These are phyloP conservation scores for Mugil cephalus DNA, from an alignment of 2,113 vertebrate genomes.

Conservation along the genomic window DNA sequence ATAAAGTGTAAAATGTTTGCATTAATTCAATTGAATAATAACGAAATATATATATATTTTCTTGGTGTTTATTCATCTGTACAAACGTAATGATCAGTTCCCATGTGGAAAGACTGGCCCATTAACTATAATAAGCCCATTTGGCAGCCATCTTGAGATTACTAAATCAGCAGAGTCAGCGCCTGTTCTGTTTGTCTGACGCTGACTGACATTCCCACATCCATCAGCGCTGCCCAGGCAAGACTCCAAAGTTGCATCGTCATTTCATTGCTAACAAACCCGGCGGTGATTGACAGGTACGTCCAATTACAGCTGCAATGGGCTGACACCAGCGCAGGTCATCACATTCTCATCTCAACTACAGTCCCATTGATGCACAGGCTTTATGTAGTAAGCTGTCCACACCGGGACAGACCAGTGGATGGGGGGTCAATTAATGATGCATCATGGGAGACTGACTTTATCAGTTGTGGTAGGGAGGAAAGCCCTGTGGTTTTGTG, in stretches of 20 bases:
- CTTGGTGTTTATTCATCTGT: too few species aligned
- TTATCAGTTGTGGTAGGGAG: slow-evolving; percentile 14
- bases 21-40: too few species aligned
- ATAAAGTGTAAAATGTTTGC: too few species aligned
- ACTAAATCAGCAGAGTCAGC: slow-evolving; percentile 38
- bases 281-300: slow-evolving; percentile 72
- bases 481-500: slow-evolving; percentile 16
- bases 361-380: slow-evolving; percentile 51
- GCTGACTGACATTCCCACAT: slow-evolving; percentile 12
- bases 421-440: slow-evolving; percentile 48
- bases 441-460: slow-evolving; percentile 44
- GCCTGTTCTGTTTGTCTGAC: slow-evolving; percentile 13
- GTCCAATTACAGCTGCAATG: slow-evolving; percentile 68
- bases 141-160: slow-evolving; percentile 8
- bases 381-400: slow-evolving; percentile 39
- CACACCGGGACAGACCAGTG: neutral
- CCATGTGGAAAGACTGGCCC: too few species aligned
- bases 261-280: slow-evolving; percentile 31
- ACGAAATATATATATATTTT: too few species aligned
- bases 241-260: slow-evolving; percentile 43
- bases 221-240: slow-evolving; percentile 9
- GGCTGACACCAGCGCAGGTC: slow-evolving; percentile 59
- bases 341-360: slow-evolving; percentile 57
- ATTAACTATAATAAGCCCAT: neutral
- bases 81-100: too few species aligned